A percentile compares a stretch with the other conserved stretches of the same genome.
Conservation (phyloP, 1,140 invertebrate species). For the Galleria mellonella region DNA sequence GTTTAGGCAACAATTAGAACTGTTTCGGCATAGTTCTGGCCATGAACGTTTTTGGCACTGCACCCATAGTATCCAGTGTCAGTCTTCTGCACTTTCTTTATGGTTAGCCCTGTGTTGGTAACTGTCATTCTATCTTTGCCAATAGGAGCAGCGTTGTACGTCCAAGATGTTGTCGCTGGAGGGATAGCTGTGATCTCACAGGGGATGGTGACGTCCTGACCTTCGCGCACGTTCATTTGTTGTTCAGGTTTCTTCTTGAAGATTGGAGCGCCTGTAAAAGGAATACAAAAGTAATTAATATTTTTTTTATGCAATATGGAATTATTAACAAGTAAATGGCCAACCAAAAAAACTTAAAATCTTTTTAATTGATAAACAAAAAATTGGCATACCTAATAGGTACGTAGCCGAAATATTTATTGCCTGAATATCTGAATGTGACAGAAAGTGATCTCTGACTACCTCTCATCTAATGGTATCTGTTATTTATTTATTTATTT, state of each 20-base stretch:
- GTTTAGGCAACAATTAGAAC: constrained; percentile 18
- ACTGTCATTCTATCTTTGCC: constrained; percentile 6
- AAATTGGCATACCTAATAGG: too few relatives aligned
- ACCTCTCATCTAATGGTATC: too few relatives aligned
- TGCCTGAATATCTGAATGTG: too few relatives aligned
- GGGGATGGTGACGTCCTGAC: constrained; percentile 31
- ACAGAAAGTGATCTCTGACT: too few relatives aligned
- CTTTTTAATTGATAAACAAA: too few relatives aligned
- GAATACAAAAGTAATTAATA: neutral
- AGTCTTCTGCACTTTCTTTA: constrained; percentile 24
- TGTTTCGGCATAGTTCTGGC: constrained; percentile 34
- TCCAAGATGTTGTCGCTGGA: constrained; percentile 23
- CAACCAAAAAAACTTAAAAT: too few relatives aligned
- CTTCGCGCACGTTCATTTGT: constrained; percentile 15
- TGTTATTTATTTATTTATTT: too few relatives aligned
- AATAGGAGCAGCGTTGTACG: constrained; percentile 30
- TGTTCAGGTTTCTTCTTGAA: constrained; percentile 20
- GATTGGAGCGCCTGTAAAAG: constrained; percentile 31
- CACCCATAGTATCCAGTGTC: constrained; percentile 52
- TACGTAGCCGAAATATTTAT: too few relatives aligned
- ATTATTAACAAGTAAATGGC: too few relatives aligned
- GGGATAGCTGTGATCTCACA: constrained; percentile 30
- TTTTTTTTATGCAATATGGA: too few relatives aligned
- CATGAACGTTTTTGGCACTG: constrained; percentile 27
- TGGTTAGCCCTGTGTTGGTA: constrained; percentile 24